These are phyloP conservation scores for Kradibia gibbosae DNA, from an alignment of 1,140 invertebrate species.

Conservation along the genomic window DNA sequence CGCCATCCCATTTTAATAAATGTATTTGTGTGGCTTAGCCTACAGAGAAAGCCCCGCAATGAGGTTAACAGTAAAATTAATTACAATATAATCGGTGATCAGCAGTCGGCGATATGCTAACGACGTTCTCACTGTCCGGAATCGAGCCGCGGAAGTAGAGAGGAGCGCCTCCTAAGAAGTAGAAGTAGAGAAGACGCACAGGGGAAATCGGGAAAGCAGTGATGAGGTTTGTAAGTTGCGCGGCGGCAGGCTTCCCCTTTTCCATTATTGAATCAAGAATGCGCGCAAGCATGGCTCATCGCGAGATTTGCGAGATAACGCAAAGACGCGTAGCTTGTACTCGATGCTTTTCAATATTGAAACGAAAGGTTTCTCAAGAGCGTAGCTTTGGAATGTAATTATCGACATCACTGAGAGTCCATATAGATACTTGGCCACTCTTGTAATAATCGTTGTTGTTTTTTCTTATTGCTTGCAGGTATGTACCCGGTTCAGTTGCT, in stretches of 20 bases:
- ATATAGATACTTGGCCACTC: not conserved
- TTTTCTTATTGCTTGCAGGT: slow-evolving; percentile 62
- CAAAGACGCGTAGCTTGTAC: too few species aligned
- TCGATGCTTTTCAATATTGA: too few species aligned
- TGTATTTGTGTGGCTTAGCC: not conserved
- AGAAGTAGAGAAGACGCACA: too few species aligned
- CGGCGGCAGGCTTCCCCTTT: too few species aligned
- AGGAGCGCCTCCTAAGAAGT: too few species aligned
- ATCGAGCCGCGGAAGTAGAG: too few species aligned
- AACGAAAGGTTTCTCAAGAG: not conserved
- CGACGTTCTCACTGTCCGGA: not conserved
- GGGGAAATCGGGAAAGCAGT: too few species aligned
- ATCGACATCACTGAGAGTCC: not conserved
- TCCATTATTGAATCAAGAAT: too few species aligned
- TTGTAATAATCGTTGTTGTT: slow-evolving; percentile 3
- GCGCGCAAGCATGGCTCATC: too few species aligned
- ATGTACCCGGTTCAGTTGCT: slow-evolving; percentile 62
- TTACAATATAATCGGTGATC: not conserved
- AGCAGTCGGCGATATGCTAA: not conserved
- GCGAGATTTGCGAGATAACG: too few species aligned
- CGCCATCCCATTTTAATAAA: not conserved
- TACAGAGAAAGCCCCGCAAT: not conserved
- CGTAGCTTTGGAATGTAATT: slow-evolving; percentile 12
- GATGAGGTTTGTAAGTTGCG: too few species aligned
- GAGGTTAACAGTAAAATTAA: not conserved